Percentiles rank a stretch among this genome's conserved stretches.
Conservation (phyloP, 2,113 vertebrate species). For the Amblyopsis rosae region DNA sequence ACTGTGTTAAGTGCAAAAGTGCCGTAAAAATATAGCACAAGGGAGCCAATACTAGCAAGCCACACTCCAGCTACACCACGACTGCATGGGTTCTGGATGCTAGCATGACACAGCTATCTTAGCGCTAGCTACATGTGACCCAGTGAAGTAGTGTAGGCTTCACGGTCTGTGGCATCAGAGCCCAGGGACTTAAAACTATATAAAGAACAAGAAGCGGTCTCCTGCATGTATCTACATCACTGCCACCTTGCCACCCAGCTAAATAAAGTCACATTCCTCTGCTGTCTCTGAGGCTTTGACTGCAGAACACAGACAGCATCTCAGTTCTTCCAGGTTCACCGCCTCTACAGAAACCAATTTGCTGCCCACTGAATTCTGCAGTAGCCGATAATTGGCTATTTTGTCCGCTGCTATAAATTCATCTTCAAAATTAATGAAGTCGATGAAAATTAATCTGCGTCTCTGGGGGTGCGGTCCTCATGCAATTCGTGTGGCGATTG, state of each 20-base stretch:
- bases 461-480: constrained; percentile 32
- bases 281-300: constrained; percentile 20
- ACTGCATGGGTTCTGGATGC: neutral
- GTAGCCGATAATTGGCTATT: constrained; percentile 74
- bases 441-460: constrained; percentile 65
- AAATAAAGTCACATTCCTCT: constrained; percentile 26
- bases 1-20: neutral
- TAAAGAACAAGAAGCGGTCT: neutral
- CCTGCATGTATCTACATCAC: constrained; percentile 21
- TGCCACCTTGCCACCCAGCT: constrained; percentile 25
- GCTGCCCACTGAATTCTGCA: constrained; percentile 64
- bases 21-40: neutral
- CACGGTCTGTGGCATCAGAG: neutral
- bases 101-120: constrained; percentile 29
- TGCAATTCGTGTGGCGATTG: constrained; percentile 33
- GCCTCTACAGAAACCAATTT: constrained; percentile 72
- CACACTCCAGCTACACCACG: neutral
- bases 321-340: constrained; percentile 29
- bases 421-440: constrained; percentile 75
- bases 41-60: neutral
- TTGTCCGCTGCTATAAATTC: constrained; percentile 70
- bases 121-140: constrained; percentile 10
- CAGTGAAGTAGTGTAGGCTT: constrained; percentile 12
- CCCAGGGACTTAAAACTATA: constrained; percentile 22
- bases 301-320: constrained; percentile 26